Evolutionary conservation across 1,140 invertebrate species (phyloP).

Genomic region (Drosophila pectinifera): DNA sequence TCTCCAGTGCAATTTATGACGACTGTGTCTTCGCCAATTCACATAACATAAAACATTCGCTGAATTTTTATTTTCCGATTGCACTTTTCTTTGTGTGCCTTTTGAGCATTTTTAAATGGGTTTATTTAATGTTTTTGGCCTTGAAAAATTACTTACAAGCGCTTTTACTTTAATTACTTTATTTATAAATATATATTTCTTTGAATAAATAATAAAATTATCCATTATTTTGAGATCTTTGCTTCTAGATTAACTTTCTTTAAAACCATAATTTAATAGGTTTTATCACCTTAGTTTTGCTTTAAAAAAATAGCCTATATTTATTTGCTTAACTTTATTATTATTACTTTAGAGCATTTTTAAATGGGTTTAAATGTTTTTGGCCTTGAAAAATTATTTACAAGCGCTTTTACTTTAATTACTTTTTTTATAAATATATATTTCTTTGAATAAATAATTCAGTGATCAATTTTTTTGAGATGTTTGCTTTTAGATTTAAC

Average conservation of each 20-base stretch:
- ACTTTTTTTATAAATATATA: background rate
- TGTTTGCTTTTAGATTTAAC: no score
- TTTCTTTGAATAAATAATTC: no score
- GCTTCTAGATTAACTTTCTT: no score
- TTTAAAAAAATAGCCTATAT: no score
- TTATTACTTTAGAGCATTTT: background rate
- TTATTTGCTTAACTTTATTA: no score
- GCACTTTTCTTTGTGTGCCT: background rate
- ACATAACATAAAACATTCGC: conserved; percentile 15
- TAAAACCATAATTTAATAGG: no score
- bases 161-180: background rate
- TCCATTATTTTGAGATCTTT: no score
- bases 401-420: conserved; percentile 2
- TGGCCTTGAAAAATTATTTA: background rate
- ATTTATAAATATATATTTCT: no score
- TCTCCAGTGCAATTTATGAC: conserved; percentile 4
- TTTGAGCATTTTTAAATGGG: conserved; percentile 1
- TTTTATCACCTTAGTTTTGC: no score
- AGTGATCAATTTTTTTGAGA: no score
- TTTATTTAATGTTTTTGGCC: background rate
- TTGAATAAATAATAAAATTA: no score
- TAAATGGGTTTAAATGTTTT: conserved; percentile 1
- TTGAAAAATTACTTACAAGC: background rate
- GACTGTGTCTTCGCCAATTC: conserved; percentile 1
- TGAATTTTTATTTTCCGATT: conserved; percentile 17